Evolutionary conservation across 2,113 vertebrate species (phyloP).

Genomic region (Piaya cayana): DNA sequence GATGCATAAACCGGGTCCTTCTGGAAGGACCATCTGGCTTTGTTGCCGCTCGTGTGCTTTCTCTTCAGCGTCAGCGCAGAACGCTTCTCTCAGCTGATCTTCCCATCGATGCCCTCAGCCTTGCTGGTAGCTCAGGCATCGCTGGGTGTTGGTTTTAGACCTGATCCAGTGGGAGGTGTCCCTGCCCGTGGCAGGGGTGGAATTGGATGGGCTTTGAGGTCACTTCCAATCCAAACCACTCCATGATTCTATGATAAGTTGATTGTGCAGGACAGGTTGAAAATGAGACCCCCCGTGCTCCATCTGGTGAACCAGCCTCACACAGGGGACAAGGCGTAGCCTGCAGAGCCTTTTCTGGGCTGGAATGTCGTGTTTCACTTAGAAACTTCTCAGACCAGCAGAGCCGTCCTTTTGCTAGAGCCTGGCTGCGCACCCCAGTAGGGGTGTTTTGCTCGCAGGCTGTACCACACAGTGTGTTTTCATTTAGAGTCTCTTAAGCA

Average conservation of each 20-base stretch:
- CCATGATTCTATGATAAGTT: not conserved
- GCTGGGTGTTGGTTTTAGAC: not conserved
- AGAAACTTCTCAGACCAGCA: not conserved
- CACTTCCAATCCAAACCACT: too few species aligned
- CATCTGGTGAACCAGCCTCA: not conserved
- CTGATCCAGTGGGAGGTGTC: too few species aligned
- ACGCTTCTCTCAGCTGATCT: not conserved
- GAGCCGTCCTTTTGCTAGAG: not conserved
- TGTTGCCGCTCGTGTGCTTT: not conserved
- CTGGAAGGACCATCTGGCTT: constrained; percentile 5
- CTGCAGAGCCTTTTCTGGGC: not conserved
- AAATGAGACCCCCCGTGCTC: not conserved
- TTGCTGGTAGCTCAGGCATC: not conserved
- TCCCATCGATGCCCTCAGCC: not conserved
- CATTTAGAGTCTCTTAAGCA: not conserved
- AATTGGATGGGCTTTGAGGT: too few species aligned
- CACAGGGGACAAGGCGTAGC: rapidly evolving
- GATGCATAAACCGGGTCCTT: not conserved
- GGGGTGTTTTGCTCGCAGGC: not conserved
- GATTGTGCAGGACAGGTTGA: not conserved
- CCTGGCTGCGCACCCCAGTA: not conserved
- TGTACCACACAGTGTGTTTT: not conserved
- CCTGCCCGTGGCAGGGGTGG: too few species aligned
- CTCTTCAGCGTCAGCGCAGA: not conserved
- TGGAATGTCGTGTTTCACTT: not conserved